Percentiles rank a stretch among this genome's conserved stretches.
phyloP scores from a whole-genome alignment of 2,797 vertebrate genomes.

The Acridotheres tristis region DNA sequence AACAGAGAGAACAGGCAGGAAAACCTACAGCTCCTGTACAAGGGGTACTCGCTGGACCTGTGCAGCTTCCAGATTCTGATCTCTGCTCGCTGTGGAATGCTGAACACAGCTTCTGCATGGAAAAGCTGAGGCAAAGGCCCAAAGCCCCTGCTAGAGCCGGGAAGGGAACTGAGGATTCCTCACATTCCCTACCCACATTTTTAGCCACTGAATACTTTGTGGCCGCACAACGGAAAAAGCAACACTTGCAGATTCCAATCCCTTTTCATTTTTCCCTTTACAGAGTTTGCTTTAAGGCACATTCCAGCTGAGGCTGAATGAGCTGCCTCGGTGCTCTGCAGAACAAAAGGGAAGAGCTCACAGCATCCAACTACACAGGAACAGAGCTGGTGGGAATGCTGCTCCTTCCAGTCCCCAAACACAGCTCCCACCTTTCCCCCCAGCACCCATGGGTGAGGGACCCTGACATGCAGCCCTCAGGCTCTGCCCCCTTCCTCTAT shows the following conservation, averaged over 20 bases:
- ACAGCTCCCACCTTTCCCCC: not conserved
- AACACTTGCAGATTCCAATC: not conserved
- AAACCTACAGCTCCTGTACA: not conserved
- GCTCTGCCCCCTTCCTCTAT: not conserved
- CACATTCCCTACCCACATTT: constrained; percentile 49
- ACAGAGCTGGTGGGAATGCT: not conserved
- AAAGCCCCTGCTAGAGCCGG: not conserved
- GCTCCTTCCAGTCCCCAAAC: not conserved
- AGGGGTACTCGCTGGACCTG: accelerated
- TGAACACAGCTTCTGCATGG: not conserved
- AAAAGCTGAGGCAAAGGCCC: not conserved
- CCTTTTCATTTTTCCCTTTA: not conserved
- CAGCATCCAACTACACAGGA: accelerated
- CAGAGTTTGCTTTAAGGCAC: constrained; percentile 13
- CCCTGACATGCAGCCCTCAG: not conserved
- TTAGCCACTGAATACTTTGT: not conserved
- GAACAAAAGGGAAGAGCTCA: not conserved
- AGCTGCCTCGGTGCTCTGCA: not conserved
- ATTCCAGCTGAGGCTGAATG: not conserved
- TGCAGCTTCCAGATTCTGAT: not conserved
- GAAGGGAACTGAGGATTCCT: constrained; percentile 19
- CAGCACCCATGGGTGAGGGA: not conserved
- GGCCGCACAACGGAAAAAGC: constrained; percentile 17
- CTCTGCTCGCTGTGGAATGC: not conserved
- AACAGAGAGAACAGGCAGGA: not conserved